phyloP scores from a whole-genome alignment of 1,140 invertebrate genomes.

The Branchinecta lynchi region DNA sequence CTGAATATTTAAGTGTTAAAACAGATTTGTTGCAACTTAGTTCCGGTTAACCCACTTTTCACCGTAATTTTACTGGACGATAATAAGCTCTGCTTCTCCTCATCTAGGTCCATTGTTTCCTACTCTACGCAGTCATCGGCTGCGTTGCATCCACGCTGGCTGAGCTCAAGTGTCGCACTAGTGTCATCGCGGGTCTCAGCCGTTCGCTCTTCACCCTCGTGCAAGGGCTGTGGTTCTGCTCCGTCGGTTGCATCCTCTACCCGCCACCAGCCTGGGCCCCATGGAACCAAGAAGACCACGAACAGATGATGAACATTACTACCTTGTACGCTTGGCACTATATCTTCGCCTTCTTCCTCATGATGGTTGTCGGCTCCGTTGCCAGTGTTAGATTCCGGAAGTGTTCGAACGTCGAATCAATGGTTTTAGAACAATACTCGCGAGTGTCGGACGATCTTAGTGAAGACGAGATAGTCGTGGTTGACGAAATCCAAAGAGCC shows the following conservation, averaged over 20 bases:
- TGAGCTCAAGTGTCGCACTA: conserved; percentile 32
- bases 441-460: too few relatives aligned
- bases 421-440: not conserved
- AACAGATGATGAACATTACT: conserved; percentile 36
- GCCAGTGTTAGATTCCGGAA: conserved; percentile 23
- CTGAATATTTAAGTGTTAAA: not conserved
- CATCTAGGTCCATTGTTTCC: conserved; percentile 33
- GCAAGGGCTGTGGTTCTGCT: conserved; percentile 40
- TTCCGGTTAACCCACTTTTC: not conserved
- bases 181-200: conserved; percentile 29
- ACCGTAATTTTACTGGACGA: conserved; percentile 2
- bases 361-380: conserved; percentile 27
- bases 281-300: conserved; percentile 34
- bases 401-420: conserved; percentile 2
- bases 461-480: too few relatives aligned
- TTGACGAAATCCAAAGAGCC: too few relatives aligned
- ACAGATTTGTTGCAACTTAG: not conserved
- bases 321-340: conserved; percentile 36
- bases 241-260: conserved; percentile 38
- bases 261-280: conserved; percentile 30
- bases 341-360: conserved; percentile 27
- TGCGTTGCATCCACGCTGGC: conserved; percentile 28
- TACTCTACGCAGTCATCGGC: conserved; percentile 32
- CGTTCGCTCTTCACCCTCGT: conserved; percentile 32
- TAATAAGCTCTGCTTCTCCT: not conserved